Evolutionary conservation across 2,888 invertebrate genomes (phyloP).

Genomic region (Athripsodes cinereus): DNA sequence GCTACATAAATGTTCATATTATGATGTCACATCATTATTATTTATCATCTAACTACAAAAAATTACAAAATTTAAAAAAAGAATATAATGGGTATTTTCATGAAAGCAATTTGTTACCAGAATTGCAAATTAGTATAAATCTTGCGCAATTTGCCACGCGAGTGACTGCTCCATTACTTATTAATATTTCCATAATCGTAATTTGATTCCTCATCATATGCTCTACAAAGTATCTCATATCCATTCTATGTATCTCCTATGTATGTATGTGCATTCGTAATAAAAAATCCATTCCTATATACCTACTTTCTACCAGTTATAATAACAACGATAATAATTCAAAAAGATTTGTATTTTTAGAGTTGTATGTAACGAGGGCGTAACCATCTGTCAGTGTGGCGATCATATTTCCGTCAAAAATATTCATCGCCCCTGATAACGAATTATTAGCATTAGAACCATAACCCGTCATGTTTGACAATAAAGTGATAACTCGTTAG

Average conservation of each 20-base stretch:
- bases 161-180: no score
- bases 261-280: neutral
- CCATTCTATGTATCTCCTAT: no score
- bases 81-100: no score
- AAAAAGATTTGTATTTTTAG: neutral
- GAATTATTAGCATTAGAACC: neutral
- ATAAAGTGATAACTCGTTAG: no score
- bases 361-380: neutral
- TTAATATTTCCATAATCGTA: neutral
- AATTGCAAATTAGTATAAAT: no score
- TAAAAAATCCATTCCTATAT: no score
- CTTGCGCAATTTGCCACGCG: no score
- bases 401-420: slow-evolving; percentile 24
- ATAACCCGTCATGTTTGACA: neutral
- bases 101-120: no score
- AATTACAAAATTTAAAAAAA: no score
- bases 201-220: neutral
- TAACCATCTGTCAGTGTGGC: slow-evolving; percentile 22
- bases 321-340: neutral
- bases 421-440: neutral
- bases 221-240: neutral
- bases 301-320: neutral
- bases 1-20: no score
- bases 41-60: no score
- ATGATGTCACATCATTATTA: no score